These are phyloP conservation scores for Arrhamphus sclerolepis DNA, from an alignment of 2,797 vertebrate genomes.

Conservation along the genomic window DNA sequence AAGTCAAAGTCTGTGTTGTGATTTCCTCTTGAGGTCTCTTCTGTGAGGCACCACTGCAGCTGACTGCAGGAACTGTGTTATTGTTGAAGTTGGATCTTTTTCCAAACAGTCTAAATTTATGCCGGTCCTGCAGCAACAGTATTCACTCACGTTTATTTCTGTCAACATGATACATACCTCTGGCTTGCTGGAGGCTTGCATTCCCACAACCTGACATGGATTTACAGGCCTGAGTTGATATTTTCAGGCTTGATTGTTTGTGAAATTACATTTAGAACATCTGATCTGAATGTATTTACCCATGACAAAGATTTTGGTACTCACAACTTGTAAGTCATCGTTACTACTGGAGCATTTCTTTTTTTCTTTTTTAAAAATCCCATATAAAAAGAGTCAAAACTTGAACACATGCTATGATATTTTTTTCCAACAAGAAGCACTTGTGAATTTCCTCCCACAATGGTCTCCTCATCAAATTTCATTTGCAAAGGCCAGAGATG, in stretches of 20 bases:
- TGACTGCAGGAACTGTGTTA: slow-evolving; percentile 51
- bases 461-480: slow-evolving; percentile 19
- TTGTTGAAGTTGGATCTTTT: slow-evolving; percentile 54
- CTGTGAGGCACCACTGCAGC: slow-evolving; percentile 6
- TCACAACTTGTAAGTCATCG: no score
- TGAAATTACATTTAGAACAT: slow-evolving; percentile 31
- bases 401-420: not conserved
- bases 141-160: slow-evolving; percentile 56
- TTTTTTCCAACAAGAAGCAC: not conserved
- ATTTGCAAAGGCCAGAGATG: slow-evolving; percentile 46
- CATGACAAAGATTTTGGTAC: not conserved
- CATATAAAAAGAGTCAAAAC: not conserved
- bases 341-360: no score
- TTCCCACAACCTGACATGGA: slow-evolving; percentile 31
- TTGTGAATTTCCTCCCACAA: slow-evolving; percentile 5
- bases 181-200: slow-evolving; percentile 42
- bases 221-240: slow-evolving; percentile 30
- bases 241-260: slow-evolving; percentile 43
- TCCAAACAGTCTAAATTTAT: slow-evolving; percentile 56
- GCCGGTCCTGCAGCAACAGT: slow-evolving; percentile 58
- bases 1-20: not conserved
- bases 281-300: slow-evolving; percentile 17
- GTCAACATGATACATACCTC: slow-evolving; percentile 48
- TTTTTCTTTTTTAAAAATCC: no score
- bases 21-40: not conserved